These are phyloP conservation scores for Sebastolobus altivelis DNA, from an alignment of 2,797 vertebrate species.

Conservation along the genomic window DNA sequence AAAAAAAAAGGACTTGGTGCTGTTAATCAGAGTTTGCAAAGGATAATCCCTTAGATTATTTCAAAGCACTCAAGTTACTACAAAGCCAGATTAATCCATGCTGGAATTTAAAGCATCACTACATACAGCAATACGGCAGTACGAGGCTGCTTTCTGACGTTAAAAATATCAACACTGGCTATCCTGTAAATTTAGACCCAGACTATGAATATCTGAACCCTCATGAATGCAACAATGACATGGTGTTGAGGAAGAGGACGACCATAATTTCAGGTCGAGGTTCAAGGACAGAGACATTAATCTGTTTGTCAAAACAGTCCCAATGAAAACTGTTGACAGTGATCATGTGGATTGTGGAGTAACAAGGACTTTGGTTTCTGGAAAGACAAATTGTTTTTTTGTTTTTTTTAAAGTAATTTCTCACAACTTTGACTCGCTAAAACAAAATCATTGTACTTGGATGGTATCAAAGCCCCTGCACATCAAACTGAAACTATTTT, in stretches of 20 bases:
- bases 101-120: conserved; percentile 52
- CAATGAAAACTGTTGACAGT: not conserved
- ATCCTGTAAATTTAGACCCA: conserved; percentile 43
- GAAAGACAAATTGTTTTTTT: not conserved
- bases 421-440: not conserved
- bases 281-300: conserved; percentile 15
- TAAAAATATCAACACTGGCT: conserved; percentile 48
- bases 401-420: not conserved
- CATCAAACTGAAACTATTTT: not conserved
- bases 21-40: conserved; percentile 65
- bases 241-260: not conserved
- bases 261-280: not conserved
- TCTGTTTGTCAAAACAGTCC: not conserved
- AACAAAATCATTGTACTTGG: not conserved
- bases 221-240: conserved; percentile 7
- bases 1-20: conserved; percentile 44
- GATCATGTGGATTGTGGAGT: not conserved
- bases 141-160: conserved; percentile 16
- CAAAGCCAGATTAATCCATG: conserved; percentile 72
- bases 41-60: conserved; percentile 82
- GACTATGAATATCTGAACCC: conserved; percentile 34
- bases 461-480: not conserved
- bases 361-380: not conserved
- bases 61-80: conserved; percentile 63
- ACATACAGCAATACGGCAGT: conserved; percentile 16